Evolutionary conservation across 2,888 invertebrate genomes (phyloP).

Genomic region (Meandrusa payeni): DNA sequence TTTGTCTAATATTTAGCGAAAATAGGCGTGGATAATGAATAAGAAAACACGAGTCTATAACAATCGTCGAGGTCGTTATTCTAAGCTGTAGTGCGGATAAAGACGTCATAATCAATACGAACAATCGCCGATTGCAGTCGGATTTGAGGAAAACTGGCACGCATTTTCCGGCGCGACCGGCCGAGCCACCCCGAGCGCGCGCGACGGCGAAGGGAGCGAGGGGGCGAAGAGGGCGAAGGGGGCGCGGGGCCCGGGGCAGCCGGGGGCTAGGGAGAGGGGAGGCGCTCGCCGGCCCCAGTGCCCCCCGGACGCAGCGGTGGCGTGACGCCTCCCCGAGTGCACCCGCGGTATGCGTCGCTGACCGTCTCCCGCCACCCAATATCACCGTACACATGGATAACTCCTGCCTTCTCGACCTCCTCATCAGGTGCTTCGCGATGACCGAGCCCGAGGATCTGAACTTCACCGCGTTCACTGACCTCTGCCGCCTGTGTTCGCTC

Average conservation of each 20-base stretch:
- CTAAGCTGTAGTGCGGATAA: constrained; percentile 28
- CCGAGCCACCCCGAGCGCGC: constrained; percentile 46
- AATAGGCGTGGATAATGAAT: too few relatives aligned
- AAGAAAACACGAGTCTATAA: not conserved
- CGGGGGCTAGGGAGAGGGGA: constrained; percentile 41
- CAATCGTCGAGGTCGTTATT: constrained; percentile 24
- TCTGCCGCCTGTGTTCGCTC: constrained; percentile 85
- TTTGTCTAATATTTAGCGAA: too few relatives aligned
- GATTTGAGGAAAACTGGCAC: constrained; percentile 65
- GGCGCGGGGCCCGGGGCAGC: constrained; percentile 39
- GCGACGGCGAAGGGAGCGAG: constrained; percentile 36
- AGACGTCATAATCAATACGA: constrained; percentile 52
- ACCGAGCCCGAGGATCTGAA: constrained; percentile 85
- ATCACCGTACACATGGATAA: constrained; percentile 80
- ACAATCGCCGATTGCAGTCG: constrained; percentile 54
- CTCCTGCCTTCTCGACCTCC: constrained; percentile 81
- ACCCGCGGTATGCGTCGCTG: constrained; percentile 72
- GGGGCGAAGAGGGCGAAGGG: constrained; percentile 37
- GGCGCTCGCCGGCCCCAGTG: constrained; percentile 57
- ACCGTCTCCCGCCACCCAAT: constrained; percentile 73
- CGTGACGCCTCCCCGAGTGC: constrained; percentile 73
- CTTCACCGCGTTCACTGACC: constrained; percentile 84
- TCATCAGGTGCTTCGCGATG: constrained; percentile 82
- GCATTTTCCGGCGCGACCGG: constrained; percentile 64
- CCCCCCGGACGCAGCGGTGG: constrained; percentile 77